Conservation (phyloP, 2,797 vertebrate genomes). For the Sternarchorhynchus goeldii region DNA sequence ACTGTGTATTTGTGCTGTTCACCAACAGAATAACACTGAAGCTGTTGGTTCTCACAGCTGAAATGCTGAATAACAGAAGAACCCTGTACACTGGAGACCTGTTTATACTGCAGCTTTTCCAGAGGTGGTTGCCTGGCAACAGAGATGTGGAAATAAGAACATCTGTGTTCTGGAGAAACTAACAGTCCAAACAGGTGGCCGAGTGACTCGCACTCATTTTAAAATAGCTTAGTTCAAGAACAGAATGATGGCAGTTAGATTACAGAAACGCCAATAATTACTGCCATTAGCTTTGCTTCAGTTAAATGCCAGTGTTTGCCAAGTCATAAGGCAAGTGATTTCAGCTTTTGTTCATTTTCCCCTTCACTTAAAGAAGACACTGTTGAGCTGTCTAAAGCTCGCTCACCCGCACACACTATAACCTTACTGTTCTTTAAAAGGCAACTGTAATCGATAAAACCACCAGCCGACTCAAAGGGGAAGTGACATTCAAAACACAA, state of each 20-base stretch:
- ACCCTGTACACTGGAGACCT: neutral
- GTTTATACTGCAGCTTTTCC: neutral
- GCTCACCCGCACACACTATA: neutral
- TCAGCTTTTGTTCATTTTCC: neutral
- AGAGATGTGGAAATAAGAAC: conserved; percentile 4
- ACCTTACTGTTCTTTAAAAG: neutral
- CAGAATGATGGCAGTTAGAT: neutral
- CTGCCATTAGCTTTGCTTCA: neutral
- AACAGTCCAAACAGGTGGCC: conserved; percentile 32
- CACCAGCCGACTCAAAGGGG: neutral
- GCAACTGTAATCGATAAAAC: neutral
- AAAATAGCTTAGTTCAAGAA: neutral
- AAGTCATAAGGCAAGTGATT: neutral
- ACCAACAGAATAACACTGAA: neutral
- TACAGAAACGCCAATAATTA: neutral
- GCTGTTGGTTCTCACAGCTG: too few relatives aligned
- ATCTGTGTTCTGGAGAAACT: conserved; percentile 38
- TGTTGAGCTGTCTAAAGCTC: neutral
- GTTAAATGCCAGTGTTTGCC: too few relatives aligned
- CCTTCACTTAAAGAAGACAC: neutral
- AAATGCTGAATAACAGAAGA: conserved; percentile 21
- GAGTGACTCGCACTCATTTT: conserved; percentile 16
- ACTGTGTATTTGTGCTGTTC: too few relatives aligned
- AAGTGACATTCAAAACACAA: neutral
- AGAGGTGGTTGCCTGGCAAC: conserved; percentile 45